Evolutionary conservation across 2,797 vertebrate species (phyloP).

Genomic region (Avahi laniger): DNA sequence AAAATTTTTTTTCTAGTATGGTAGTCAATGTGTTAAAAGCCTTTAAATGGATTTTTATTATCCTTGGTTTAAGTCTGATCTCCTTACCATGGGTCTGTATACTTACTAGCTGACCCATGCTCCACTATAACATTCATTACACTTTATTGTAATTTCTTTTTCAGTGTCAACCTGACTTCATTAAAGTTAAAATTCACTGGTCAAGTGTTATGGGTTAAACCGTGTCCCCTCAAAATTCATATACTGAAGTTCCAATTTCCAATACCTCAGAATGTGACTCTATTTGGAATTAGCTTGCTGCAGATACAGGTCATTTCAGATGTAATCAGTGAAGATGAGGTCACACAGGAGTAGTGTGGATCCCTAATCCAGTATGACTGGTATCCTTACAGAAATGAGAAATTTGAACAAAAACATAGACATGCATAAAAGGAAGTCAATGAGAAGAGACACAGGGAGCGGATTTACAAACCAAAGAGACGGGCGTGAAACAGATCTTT

Average conservation of each 20-base stretch:
- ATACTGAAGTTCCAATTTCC: background rate
- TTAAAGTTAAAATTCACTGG: background rate
- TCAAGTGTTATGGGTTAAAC: background rate
- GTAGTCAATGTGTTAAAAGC: background rate
- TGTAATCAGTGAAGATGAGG: background rate
- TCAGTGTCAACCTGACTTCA: background rate
- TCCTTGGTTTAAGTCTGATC: background rate
- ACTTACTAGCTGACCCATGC: background rate
- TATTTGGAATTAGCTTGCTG: background rate
- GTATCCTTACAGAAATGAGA: background rate
- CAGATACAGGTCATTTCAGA: background rate
- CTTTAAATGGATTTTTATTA: background rate
- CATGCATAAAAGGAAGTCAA: background rate
- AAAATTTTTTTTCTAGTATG: too few species aligned
- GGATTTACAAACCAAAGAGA: background rate
- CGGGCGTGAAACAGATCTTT: background rate
- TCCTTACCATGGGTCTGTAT: background rate
- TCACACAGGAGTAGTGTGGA: background rate
- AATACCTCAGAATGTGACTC: background rate
- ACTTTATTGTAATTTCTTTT: background rate
- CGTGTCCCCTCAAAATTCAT: background rate
- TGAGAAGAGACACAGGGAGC: background rate
- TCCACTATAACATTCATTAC: background rate
- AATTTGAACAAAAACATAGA: background rate
- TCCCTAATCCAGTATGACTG: background rate